Evolutionary conservation across 1,140 invertebrate species (phyloP).

Genomic region (Sarcophaga peregrina): DNA sequence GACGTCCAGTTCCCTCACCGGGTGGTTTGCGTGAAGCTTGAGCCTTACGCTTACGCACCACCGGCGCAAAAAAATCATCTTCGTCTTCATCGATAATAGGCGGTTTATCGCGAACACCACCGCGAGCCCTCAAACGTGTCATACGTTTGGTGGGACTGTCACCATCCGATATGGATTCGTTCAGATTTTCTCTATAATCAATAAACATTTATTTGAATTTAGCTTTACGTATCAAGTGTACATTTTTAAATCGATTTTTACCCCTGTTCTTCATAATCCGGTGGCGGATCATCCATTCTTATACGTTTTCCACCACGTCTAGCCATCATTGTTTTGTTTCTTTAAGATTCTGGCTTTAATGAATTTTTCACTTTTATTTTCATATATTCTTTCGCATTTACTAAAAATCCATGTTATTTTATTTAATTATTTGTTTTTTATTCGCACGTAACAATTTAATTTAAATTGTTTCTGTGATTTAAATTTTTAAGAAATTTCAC

Average conservation of each 20-base stretch:
- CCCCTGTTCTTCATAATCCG: slow-evolving; percentile 77
- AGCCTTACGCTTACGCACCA: slow-evolving; percentile 60
- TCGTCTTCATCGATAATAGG: slow-evolving; percentile 66
- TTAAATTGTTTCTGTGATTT: too few species aligned
- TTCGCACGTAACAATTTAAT: not conserved
- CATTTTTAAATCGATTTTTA: slow-evolving; percentile 46
- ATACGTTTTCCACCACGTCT: slow-evolving; percentile 87
- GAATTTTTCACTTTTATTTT: not conserved
- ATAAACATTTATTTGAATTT: not conserved
- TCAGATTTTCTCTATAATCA: slow-evolving; percentile 55
- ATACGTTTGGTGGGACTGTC: slow-evolving; percentile 68
- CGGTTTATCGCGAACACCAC: slow-evolving; percentile 65
- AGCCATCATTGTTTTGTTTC: slow-evolving; percentile 71
- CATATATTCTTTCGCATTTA: not conserved
- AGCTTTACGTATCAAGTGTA: not conserved
- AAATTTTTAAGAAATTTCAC: not conserved
- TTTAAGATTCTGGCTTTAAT: not conserved
- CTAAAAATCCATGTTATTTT: not conserved
- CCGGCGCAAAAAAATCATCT: slow-evolving; percentile 64
- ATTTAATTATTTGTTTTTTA: not conserved
- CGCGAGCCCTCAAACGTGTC: slow-evolving; percentile 68
- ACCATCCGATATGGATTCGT: slow-evolving; percentile 67
- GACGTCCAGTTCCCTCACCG: slow-evolving; percentile 58
- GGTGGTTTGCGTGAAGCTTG: slow-evolving; percentile 68
- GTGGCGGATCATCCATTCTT: slow-evolving; percentile 90